Conservation (phyloP, 2,797 vertebrate genomes). For the Falco rusticolus region DNA sequence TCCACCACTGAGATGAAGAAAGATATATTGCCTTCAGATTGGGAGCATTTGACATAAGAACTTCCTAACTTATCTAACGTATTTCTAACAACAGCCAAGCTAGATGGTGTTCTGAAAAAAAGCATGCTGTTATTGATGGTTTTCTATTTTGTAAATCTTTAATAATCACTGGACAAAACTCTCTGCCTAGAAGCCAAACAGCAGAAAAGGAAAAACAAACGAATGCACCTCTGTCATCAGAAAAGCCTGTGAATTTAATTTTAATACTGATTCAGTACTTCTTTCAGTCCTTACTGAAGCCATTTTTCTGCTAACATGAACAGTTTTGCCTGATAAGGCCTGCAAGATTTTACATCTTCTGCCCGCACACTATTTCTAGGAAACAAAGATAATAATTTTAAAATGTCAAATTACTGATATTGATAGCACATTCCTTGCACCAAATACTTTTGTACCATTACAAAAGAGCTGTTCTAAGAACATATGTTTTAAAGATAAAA, state of each 20-base stretch:
- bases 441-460: neutral
- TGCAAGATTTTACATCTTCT: neutral
- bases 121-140: neutral
- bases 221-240: neutral
- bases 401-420: neutral
- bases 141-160: neutral
- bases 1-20: neutral
- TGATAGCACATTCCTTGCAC: neutral
- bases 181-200: neutral
- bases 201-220: neutral
- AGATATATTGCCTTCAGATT: neutral
- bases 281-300: neutral
- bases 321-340: neutral
- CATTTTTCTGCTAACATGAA: neutral
- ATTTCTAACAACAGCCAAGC: neutral
- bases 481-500: neutral
- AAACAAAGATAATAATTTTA: neutral
- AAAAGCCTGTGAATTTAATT: neutral
- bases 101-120: neutral
- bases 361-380: neutral
- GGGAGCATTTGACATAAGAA: neutral
- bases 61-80: neutral
- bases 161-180: neutral
- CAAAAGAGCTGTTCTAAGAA: neutral
- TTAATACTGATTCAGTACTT: neutral